Base-by-base conservation (phyloP, 2,113 vertebrate genomes). In the Calyptomena viridis region DNA sequence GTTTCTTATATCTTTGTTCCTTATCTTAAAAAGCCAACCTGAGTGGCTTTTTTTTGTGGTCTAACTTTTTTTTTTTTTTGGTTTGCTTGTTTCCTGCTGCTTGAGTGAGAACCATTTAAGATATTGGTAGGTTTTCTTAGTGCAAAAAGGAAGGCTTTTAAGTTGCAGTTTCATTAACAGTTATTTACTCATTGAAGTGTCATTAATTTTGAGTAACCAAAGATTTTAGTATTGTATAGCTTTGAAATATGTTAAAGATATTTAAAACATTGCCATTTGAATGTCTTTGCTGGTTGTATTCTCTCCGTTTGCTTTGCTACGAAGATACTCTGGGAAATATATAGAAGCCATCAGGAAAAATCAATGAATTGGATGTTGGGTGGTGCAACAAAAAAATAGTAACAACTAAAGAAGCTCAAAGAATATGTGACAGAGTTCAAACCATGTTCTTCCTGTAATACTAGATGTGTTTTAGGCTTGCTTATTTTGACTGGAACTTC, bases 1-100 rank as follows among this genome's bases (percentile, higher is more conserved):
- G 87, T 98, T 97, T 97, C 97, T 97, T 93, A 60, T 98, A 97
- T 98, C 98, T 98, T 95, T 96, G 92, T 97, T 98, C 96, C 96
- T 98, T 98, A 98, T 98, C 98, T 95, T 97, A 97, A 98, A 96
- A 98, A 98, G 94, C 95, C 90, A 97, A 98, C 98, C 96, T 97
- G 96, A 97, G 96, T 47, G 84, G 66, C 95, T 98, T 98, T 98
- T 98, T 98, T 97, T 73, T 33, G 98, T 79, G 19, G 94, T 97
- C 92, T 76, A 92, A 59, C 58, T 96, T 83, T 67, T 84, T 69
- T 62, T 87, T 92, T 76, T 81, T 91, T 79, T 71, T n/a, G n/a
- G 42, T 89, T 94, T 95, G 46, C 64, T 94, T 92, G n/a, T 94
- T 93, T 97, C 82, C 75, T 95, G 62, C 53, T 93, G 46, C 77